Evolutionary conservation across 2,113 vertebrate species (phyloP), one percentile per base, ranked within the genome.

Genomic region (Rhea pennata): DNA sequence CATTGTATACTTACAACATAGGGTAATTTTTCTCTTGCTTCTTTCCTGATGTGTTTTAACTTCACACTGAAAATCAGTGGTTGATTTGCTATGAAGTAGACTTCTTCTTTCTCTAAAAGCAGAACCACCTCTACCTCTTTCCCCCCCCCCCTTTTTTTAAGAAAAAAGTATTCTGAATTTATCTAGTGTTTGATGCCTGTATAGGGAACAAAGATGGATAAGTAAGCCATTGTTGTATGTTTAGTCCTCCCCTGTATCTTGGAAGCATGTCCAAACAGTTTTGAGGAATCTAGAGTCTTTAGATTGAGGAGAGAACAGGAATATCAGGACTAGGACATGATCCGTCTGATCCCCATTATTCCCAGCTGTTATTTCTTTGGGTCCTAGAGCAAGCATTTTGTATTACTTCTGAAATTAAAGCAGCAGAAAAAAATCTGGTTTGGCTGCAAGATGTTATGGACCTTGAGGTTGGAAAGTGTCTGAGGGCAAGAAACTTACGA

Each of bases 131-230:
- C 20, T 78, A 23, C 12, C 6, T 59, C 62, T 62, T 71, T 66
- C 74, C 10, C 65, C 14, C 44, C 44, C 23, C 10, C 40, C 31
- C 27, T 9, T 9, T 46, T 14, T 40, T 73, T 31, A 16, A 4
- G 36, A 66, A 70, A 3, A 82, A 59, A 44, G 2, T 15, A 4
- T 80, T 86, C 59, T 39, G 23, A 15, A 36, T 89, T 89, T 82
- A 4, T 81, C 27, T 61, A 56, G 69, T 65, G 22, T 70, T 88
- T 53, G 27, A 72, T 88, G 90, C 26, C 51, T n/a, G 13, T 71
- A 79, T 82, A 84, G 91, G 71, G 71, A 96, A 92, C 70, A 80
- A 85, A 87, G 48, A 90, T 93, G 72, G 81, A 93, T 67, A 95
- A 95, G 44, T 93, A 58, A 79, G 59, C n/a, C 5, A 9, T 22